These are phyloP conservation scores for Hozukius guyotensis DNA, from an alignment of 2,797 vertebrate species.

Conservation along the genomic window DNA sequence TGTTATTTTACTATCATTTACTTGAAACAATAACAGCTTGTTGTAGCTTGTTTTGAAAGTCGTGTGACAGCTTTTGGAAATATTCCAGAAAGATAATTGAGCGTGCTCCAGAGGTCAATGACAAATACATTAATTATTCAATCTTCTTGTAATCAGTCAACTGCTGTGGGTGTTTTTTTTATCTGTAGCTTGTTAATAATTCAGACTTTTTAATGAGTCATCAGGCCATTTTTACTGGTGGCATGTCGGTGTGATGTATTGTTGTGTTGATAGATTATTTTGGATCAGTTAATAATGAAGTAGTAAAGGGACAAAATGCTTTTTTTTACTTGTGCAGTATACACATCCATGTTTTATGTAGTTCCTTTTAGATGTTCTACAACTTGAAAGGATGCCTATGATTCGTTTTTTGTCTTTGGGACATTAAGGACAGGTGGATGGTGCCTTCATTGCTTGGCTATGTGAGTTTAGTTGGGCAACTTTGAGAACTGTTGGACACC, in stretches of 20 bases:
- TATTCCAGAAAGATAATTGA: not conserved
- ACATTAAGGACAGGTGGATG: not conserved
- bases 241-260: not conserved
- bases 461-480: not conserved
- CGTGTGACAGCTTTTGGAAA: not conserved
- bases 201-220: constrained; percentile 2
- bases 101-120: not conserved
- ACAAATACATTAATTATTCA: constrained; percentile 20
- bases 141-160: not conserved
- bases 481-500: not conserved
- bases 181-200: constrained; percentile 27
- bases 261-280: not conserved
- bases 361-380: not conserved
- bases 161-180: not conserved
- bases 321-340: not conserved
- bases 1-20: not conserved
- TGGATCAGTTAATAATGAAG: not conserved
- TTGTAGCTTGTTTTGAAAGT: not conserved
- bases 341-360: not conserved
- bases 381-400: not conserved
- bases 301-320: not conserved
- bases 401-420: not conserved
- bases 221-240: not conserved
- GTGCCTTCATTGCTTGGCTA: not conserved
- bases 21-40: not conserved